A percentile compares a stretch with the other conserved stretches of the same genome.
Evolutionary conservation across 2,888 invertebrate genomes (phyloP).

Genomic region (Polydrusus tereticollis): DNA sequence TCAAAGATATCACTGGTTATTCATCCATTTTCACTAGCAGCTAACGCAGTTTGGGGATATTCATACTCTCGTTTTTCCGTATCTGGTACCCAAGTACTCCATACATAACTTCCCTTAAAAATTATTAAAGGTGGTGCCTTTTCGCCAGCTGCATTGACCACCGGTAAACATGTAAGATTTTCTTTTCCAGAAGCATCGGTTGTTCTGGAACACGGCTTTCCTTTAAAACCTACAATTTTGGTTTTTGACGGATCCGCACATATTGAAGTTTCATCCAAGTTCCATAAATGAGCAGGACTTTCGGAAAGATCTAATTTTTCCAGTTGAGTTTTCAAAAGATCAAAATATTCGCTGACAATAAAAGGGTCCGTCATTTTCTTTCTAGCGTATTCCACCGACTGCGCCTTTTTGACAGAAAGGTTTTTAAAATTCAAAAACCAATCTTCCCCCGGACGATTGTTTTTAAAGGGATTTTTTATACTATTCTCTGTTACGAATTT

Average conservation of each 20-base stretch:
- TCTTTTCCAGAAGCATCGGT: neutral
- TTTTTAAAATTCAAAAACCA: neutral
- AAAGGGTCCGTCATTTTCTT: neutral
- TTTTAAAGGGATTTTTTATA: neutral
- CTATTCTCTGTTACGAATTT: neutral
- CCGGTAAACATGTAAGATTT: neutral
- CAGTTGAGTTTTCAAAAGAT: neutral
- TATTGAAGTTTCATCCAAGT: neutral
- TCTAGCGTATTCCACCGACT: neutral
- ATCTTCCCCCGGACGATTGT: neutral
- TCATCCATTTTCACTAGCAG: too few species aligned
- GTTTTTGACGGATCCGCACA: neutral
- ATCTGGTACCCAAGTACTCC: too few species aligned
- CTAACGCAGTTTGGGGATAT: too few species aligned
- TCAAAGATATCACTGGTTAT: too few species aligned
- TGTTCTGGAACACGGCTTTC: too few species aligned
- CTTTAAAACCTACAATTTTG: neutral
- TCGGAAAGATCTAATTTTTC: neutral
- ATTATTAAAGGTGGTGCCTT: neutral
- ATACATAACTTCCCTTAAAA: too few species aligned
- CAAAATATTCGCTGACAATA: neutral
- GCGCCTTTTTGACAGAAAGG: neutral
- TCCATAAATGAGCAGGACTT: neutral
- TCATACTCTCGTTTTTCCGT: too few species aligned
- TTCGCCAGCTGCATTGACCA: neutral